Conservation (phyloP, 1,140 invertebrate species). For the Ridgeia piscesae region DNA sequence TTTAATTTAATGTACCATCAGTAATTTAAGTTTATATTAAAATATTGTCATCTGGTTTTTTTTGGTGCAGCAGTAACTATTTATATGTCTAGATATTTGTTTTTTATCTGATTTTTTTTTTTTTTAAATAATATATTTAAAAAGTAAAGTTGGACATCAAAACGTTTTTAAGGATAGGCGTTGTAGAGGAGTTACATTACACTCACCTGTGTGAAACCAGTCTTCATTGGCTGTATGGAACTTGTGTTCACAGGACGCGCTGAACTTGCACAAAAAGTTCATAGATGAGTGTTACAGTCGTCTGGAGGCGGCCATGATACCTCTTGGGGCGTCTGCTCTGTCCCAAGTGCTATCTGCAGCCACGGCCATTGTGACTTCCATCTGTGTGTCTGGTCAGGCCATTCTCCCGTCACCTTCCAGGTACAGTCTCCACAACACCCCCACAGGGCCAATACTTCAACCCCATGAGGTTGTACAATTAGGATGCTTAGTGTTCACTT, state of each 20-base stretch:
- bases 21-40: not conserved
- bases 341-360: constrained; percentile 56
- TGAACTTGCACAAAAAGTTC: constrained; percentile 60
- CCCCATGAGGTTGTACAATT: too few species aligned
- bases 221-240: not conserved
- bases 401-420: constrained; percentile 54
- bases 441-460: not conserved
- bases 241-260: constrained; percentile 49
- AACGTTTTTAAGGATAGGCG: not conserved
- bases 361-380: constrained; percentile 58
- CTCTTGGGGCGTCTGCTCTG: constrained; percentile 55
- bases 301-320: constrained; percentile 57
- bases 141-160: not conserved
- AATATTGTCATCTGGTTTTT: not conserved
- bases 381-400: constrained; percentile 56
- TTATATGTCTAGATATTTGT: not conserved
- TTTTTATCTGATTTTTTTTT: too few species aligned
- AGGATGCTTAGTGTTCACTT: too few species aligned
- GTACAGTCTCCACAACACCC: constrained; percentile 35
- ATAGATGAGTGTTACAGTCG: constrained; percentile 62
- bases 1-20: not conserved
- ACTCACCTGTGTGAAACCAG: not conserved
- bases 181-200: not conserved
- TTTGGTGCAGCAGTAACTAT: not conserved
- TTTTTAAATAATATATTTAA: too few species aligned